These are phyloP conservation scores for Caenorhabditis imperialis DNA, from an alignment of 2,888 invertebrate genomes.

Conservation along the genomic window DNA sequence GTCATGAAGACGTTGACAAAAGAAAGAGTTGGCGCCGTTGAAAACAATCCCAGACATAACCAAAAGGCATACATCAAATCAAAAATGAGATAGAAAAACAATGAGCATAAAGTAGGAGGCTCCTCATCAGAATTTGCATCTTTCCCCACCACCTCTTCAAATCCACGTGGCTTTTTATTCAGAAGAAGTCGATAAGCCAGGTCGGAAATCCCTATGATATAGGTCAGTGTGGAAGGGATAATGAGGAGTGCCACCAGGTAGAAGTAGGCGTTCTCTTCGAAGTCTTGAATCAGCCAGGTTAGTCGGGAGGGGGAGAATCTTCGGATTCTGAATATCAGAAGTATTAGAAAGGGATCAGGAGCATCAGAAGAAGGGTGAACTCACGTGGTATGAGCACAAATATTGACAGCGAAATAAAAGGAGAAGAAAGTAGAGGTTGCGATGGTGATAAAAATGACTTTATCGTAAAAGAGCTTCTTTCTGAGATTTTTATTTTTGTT, in stretches of 20 bases:
- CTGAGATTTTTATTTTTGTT: slow-evolving; percentile 2
- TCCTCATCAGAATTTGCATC: background rate
- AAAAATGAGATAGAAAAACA: slow-evolving; percentile 7
- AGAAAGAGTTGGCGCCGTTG: slow-evolving; percentile 6
- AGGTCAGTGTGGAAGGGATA: background rate
- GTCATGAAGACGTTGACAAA: slow-evolving; percentile 24
- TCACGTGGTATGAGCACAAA: slow-evolving; percentile 44
- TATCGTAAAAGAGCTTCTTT: slow-evolving; percentile 17
- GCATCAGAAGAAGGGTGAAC: background rate
- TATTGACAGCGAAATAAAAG: slow-evolving; percentile 25
- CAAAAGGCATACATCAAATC: slow-evolving; percentile 7
- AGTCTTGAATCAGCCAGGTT: slow-evolving; percentile 18
- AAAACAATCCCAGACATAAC: slow-evolving; percentile 16
- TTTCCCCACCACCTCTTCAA: slow-evolving; percentile 7
- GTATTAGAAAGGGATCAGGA: background rate
- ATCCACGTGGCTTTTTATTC: slow-evolving; percentile 1
- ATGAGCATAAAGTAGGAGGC: slow-evolving; percentile 15
- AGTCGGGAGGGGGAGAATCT: slow-evolving; percentile 21
- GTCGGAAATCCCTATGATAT: slow-evolving; percentile 7
- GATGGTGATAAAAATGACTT: slow-evolving; percentile 8
- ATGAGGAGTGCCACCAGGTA: slow-evolving; percentile 10
- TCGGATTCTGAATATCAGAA: slow-evolving; percentile 18
- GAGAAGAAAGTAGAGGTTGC: slow-evolving; percentile 1
- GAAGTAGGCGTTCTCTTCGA: slow-evolving; percentile 17
- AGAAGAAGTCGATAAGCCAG: slow-evolving; percentile 14